Conservation (phyloP, 2,797 vertebrate genomes). For the Gobio occitaniae region DNA sequence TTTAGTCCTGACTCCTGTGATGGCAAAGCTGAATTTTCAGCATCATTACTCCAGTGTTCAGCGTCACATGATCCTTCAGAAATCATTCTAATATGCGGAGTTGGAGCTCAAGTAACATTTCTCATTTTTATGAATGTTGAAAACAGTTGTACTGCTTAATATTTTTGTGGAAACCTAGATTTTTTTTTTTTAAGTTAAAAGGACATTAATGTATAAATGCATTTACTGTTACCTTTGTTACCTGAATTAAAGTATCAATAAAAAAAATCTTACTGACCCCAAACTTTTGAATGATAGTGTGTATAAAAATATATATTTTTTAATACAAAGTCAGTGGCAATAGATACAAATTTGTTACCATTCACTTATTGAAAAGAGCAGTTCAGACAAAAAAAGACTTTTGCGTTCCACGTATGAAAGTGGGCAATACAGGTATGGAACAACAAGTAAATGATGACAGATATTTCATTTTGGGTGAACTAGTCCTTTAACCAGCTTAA, state of each 20-base stretch:
- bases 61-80: background rate
- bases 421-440: background rate
- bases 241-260: too few relatives aligned
- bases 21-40: background rate
- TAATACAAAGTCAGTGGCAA: background rate
- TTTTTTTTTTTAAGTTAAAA: too few relatives aligned
- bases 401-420: background rate
- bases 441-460: background rate
- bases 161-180: background rate
- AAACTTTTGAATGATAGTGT: background rate
- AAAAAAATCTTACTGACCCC: background rate
- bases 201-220: background rate
- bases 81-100: background rate
- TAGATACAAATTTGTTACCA: background rate
- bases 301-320: background rate
- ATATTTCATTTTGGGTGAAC: background rate
- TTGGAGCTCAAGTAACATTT: background rate
- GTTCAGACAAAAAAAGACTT: background rate
- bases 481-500: background rate
- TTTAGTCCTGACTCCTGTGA: background rate
- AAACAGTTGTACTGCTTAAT: background rate
- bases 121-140: background rate
- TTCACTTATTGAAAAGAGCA: background rate
- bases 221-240: background rate
- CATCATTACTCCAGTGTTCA: background rate